A percentile compares a stretch with the other conserved stretches of the same genome.
Evolutionary conservation across 2,113 vertebrate genomes (phyloP).

Genomic region (Oreochromis spilurus): DNA sequence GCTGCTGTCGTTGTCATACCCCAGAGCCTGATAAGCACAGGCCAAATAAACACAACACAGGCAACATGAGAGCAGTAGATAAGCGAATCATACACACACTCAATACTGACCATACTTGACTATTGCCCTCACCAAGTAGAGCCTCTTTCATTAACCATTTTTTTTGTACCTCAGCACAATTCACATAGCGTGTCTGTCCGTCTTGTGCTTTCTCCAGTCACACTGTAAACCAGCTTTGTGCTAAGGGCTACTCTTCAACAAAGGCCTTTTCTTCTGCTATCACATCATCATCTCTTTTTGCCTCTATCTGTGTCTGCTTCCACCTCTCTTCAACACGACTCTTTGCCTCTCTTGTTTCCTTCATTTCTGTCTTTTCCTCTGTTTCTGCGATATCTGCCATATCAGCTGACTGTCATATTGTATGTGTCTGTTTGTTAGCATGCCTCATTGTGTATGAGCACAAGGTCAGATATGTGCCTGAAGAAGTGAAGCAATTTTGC

Average conservation of each 20-base stretch:
- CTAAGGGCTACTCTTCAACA: constrained; percentile 48
- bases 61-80: constrained; percentile 67
- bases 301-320: constrained; percentile 21
- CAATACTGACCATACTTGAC: constrained; percentile 50
- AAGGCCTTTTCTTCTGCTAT: constrained; percentile 51
- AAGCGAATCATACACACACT: constrained; percentile 54
- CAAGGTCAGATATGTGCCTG: constrained; percentile 29
- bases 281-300: constrained; percentile 40
- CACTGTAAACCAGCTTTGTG: constrained; percentile 50
- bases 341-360: background rate
- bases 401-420: constrained; percentile 67
- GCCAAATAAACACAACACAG: constrained; percentile 65
- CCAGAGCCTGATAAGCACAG: constrained; percentile 65
- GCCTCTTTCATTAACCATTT: constrained; percentile 29
- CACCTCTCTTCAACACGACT: constrained; percentile 26
- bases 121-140: constrained; percentile 40
- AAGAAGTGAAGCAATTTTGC: constrained; percentile 25
- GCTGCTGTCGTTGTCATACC: constrained; percentile 60
- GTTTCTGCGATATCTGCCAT: constrained; percentile 26
- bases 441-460: constrained; percentile 20
- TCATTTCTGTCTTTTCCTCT: background rate
- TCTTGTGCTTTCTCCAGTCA: constrained; percentile 31
- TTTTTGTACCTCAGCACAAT: background rate
- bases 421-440: constrained; percentile 37
- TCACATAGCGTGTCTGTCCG: constrained; percentile 1